Evolutionary conservation across 1,140 invertebrate genomes (phyloP), one percentile per base, ranked within the genome.

Genomic region (Radopholus similis): DNA sequence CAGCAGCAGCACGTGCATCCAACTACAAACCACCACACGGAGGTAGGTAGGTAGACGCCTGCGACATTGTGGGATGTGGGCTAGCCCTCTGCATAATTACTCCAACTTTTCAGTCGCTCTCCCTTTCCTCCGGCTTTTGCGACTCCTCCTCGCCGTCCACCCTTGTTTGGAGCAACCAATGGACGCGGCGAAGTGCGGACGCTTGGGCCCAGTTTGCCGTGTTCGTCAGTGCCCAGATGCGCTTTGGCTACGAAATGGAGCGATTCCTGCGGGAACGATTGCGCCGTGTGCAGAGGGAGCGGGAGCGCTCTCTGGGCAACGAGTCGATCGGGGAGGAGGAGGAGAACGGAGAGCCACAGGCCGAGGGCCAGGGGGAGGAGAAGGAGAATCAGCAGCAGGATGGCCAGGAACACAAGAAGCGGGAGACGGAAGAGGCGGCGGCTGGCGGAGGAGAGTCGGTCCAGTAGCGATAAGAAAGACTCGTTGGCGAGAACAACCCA

Each of bases 161-260:
- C 23, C 47, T 51, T 51, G 23, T 51, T 21, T 28, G n/a, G n/a
- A n/a, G n/a, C n/a, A n/a, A 21, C 47, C 47, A 51, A 51, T 51
- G 47, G 47, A 51, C 47, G 47, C 47, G 47, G 9, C 47, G 47
- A 8, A 26, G 21, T 11, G 47, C 47, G 21, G 47, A 51, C 47
- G 47, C 47, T 21, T 51, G 47, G 47, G 47, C 47, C 8, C 47
- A 51, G 30, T 51, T 51, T 23, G n/a, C 47, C 47, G 47, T 51
- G 23, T 51, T 51, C 15, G 47, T 51, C 21, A 26, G 21, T 6
- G 47, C 47, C 6, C 47, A 51, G 15, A 51, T 51, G 47, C 47
- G 47, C 4, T 51, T 51, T 51, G 47, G 47, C 47, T 51, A 51
- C 47, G 47, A 51, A 51, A 51, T 51, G 47, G 47, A 51, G 47